phyloP scores from a whole-genome alignment of 2,888 invertebrate genomes.

The Disparrhopalites patrizii region DNA sequence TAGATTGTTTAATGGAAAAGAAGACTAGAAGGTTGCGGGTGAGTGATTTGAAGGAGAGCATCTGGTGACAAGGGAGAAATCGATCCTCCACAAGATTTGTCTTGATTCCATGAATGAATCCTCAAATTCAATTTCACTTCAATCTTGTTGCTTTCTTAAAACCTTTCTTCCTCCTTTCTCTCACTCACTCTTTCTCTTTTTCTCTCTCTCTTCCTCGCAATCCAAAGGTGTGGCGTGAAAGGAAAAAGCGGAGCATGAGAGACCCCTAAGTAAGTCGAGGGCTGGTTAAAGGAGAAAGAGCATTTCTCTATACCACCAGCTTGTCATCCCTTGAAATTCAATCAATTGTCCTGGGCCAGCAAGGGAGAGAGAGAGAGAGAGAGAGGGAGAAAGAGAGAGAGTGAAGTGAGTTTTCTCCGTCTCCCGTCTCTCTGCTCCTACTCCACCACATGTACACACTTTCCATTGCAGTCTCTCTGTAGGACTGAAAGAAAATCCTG shows the following conservation, averaged over 20 bases:
- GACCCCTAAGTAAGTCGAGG: not conserved
- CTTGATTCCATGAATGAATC: slow-evolving; percentile 24
- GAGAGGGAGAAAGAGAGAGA: too few species aligned
- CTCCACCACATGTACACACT: too few species aligned
- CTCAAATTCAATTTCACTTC: slow-evolving; percentile 22
- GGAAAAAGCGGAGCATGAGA: not conserved
- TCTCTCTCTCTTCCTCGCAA: not conserved
- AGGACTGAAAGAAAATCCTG: too few species aligned
- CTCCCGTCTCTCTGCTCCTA: too few species aligned
- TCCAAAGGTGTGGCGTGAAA: too few species aligned
- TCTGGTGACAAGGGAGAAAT: slow-evolving; percentile 23
- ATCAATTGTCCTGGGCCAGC: not conserved
- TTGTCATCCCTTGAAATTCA: not conserved
- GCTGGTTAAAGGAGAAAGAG: slow-evolving; percentile 1
- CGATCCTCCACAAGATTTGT: slow-evolving; percentile 25
- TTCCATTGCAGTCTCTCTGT: too few species aligned
- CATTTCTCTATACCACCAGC: slow-evolving; percentile 1
- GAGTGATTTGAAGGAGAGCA: slow-evolving; percentile 19
- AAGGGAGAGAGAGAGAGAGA: not conserved
- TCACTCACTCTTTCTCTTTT: not conserved
- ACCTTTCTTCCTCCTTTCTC: slow-evolving; percentile 15
- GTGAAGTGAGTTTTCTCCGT: too few species aligned
- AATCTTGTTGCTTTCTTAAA: slow-evolving; percentile 21
- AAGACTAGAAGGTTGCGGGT: slow-evolving; percentile 16
- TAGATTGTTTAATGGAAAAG: slow-evolving; percentile 24